Percentiles rank a stretch among this genome's conserved stretches.
Conservation (phyloP, 2,888 invertebrate species). For the Nesidiocoris tenuis region DNA sequence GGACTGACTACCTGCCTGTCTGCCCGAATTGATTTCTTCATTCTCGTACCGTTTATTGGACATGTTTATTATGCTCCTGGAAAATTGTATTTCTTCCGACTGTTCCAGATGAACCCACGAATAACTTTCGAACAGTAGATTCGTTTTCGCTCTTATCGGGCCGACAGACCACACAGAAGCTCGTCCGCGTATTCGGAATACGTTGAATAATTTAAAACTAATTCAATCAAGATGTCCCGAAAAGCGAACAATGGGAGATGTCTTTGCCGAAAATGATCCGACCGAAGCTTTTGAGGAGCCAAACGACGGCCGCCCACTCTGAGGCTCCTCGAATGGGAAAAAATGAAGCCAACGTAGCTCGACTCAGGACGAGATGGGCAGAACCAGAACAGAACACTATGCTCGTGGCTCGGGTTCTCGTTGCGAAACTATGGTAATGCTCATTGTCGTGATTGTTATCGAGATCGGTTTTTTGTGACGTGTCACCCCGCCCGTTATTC, state of each 20-base stretch:
- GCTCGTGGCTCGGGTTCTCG: background rate
- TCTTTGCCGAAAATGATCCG: conserved; percentile 28
- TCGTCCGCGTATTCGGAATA: conserved; percentile 28
- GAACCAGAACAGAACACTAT: background rate
- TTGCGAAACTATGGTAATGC: conserved; percentile 44
- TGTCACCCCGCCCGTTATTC: conserved; percentile 38
- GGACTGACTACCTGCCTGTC: too few relatives aligned
- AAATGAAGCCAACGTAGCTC: background rate
- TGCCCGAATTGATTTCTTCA: too few relatives aligned
- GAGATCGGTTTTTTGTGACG: conserved; percentile 20
- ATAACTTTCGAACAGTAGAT: background rate
- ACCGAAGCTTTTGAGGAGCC: background rate
- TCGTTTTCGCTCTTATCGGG: background rate
- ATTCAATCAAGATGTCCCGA: conserved; percentile 43
- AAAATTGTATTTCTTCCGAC: too few relatives aligned
- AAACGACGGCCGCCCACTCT: conserved; percentile 18
- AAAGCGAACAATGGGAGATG: conserved; percentile 31
- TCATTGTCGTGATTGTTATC: conserved; percentile 37
- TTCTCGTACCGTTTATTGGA: too few relatives aligned
- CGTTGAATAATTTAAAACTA: conserved; percentile 43
- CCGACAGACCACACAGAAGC: conserved; percentile 39
- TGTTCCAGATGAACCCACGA: too few relatives aligned
- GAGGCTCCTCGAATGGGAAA: background rate
- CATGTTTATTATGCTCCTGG: too few relatives aligned
- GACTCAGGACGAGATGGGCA: background rate